Conservation (phyloP, 2,113 vertebrate species). For the Shinisaurus crocodilurus region DNA sequence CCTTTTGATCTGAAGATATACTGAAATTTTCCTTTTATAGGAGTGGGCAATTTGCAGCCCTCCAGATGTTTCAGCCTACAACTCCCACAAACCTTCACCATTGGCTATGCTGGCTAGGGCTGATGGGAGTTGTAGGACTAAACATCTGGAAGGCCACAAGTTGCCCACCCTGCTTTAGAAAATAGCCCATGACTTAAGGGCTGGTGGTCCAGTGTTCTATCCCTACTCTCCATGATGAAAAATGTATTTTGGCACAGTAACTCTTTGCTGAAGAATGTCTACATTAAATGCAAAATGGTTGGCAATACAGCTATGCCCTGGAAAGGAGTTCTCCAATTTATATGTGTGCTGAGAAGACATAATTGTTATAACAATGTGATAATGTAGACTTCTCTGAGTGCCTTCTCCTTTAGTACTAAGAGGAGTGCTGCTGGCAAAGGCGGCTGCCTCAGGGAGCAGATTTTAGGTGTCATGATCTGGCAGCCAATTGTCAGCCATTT, state of each 20-base stretch:
- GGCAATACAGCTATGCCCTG: not conserved
- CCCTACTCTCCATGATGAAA: not conserved
- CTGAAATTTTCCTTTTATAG: not conserved
- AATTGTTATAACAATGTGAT: not conserved
- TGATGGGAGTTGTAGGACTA: too few relatives aligned
- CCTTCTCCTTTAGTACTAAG: not conserved
- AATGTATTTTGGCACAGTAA: not conserved
- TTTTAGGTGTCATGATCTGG: too few relatives aligned
- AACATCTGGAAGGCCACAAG: too few relatives aligned
- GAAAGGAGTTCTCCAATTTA: not conserved
- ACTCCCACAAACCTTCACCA: too few relatives aligned
- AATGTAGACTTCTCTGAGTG: not conserved
- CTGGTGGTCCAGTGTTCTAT: not conserved
- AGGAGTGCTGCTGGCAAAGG: not conserved
- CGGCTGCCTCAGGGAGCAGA: too few relatives aligned
- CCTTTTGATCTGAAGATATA: constrained; percentile 27
- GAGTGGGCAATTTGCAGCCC: too few relatives aligned
- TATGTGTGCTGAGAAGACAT: not conserved
- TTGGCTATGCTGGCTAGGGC: too few relatives aligned
- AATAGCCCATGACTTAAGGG: not conserved
- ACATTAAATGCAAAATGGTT: not conserved
- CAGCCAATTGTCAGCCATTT: too few relatives aligned
- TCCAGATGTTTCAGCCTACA: too few relatives aligned
- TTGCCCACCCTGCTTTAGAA: too few relatives aligned
- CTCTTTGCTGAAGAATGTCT: not conserved